A percentile compares a stretch with the other conserved stretches of the same genome.
Evolutionary conservation across 37 sponge, comb jelly and placozoan species (phyloP).

Genomic region (Hormiphora californensis): DNA sequence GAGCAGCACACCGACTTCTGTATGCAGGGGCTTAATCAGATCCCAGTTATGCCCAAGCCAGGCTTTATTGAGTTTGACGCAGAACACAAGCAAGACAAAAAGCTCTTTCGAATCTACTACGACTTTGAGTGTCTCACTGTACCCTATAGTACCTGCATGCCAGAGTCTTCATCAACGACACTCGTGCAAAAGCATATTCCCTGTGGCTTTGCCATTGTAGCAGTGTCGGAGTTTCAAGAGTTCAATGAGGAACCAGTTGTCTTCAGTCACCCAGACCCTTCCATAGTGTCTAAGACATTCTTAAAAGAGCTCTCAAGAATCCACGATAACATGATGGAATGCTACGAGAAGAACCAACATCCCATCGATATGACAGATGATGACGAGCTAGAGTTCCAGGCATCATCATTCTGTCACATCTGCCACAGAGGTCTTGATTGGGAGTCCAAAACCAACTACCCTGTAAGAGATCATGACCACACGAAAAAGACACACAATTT

Average conservation of each 20-base stretch:
- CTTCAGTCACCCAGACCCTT: background rate
- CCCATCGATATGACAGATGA: background rate
- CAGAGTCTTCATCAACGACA: no score
- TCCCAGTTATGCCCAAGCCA: background rate
- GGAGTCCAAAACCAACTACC: slow-evolving; percentile 24
- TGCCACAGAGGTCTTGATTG: slow-evolving; percentile 7
- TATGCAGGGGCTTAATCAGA: slow-evolving; percentile 20
- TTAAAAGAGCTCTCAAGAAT: background rate
- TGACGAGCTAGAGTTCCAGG: background rate
- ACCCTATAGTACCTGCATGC: no score
- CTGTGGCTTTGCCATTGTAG: background rate
- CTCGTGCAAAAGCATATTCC: background rate
- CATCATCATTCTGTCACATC: background rate
- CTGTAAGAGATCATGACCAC: slow-evolving; percentile 24
- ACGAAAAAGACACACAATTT: background rate
- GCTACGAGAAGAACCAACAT: background rate
- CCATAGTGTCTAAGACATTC: background rate
- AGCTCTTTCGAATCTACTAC: slow-evolving; percentile 10
- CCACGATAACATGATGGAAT: background rate
- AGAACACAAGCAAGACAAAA: slow-evolving; percentile 25
- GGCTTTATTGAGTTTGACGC: slow-evolving; percentile 17
- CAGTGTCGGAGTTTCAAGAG: slow-evolving; percentile 18
- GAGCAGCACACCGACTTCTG: background rate
- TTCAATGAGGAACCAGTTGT: background rate
- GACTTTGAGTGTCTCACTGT: no score